phyloP scores from a whole-genome alignment of 2,797 vertebrate genomes.

The Anolis apletophallus region DNA sequence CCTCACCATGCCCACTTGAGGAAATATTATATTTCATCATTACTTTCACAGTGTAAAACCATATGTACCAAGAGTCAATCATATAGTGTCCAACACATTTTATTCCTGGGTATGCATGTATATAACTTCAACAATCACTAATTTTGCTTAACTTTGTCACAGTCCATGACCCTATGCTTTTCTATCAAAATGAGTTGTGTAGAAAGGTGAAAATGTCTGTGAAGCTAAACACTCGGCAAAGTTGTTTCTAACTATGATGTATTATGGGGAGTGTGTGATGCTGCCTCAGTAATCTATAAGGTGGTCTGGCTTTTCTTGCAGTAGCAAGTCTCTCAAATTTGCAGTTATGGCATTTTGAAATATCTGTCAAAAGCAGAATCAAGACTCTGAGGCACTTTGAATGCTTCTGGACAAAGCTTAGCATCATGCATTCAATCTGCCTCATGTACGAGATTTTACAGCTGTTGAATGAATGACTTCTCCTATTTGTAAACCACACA shows the following conservation, averaged over 20 bases:
- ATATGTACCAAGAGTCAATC: neutral
- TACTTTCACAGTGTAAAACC: neutral
- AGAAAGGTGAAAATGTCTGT: neutral
- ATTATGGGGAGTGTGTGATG: neutral
- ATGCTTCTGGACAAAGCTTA: neutral
- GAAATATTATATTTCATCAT: neutral
- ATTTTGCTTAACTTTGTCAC: neutral
- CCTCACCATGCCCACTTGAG: neutral
- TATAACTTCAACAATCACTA: neutral
- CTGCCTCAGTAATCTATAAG: neutral
- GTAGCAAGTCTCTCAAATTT: neutral
- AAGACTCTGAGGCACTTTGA: neutral
- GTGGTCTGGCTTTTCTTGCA: no score
- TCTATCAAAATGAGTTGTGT: neutral
- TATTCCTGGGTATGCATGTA: neutral
- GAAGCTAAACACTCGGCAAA: neutral
- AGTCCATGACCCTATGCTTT: neutral
- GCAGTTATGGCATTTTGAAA: neutral
- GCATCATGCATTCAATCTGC: neutral
- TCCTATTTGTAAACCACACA: neutral
- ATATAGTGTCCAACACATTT: no score
- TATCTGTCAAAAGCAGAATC: neutral
- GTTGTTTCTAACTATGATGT: neutral
- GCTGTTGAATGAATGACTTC: neutral
- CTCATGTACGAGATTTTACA: neutral